These are phyloP conservation scores for Mola mola DNA, from an alignment of 2,113 vertebrate species.

Conservation along the genomic window DNA sequence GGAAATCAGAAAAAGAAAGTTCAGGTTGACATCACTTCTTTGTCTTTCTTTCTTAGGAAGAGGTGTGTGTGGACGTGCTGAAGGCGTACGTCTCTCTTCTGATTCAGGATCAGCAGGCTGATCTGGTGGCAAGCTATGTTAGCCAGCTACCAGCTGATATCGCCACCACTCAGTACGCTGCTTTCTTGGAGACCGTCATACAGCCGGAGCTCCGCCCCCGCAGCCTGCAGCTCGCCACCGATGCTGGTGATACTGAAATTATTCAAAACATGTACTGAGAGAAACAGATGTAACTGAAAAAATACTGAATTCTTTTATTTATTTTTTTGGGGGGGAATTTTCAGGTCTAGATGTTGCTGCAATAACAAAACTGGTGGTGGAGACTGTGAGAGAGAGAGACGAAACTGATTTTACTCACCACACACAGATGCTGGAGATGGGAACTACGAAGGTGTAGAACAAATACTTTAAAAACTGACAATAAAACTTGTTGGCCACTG, in stretches of 20 bases:
- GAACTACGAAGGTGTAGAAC: constrained; percentile 69
- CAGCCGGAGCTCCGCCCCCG: constrained; percentile 88
- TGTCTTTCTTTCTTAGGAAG: constrained; percentile 79
- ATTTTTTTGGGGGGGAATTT: too few relatives aligned
- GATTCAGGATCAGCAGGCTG: constrained; percentile 87
- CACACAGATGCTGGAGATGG: constrained; percentile 61
- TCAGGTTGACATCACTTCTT: too few relatives aligned
- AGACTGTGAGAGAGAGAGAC: constrained; percentile 88
- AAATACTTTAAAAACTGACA: too few relatives aligned
- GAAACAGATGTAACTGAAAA: too few relatives aligned
- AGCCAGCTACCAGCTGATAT: constrained; percentile 89
- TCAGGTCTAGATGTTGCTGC: constrained; percentile 79
- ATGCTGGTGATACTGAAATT: constrained; percentile 84
- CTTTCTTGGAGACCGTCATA: constrained; percentile 90
- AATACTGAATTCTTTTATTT: constrained; percentile 32
- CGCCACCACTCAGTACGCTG: constrained; percentile 88
- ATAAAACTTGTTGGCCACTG: too few relatives aligned
- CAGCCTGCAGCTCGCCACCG: constrained; percentile 90
- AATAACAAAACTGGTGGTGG: constrained; percentile 92
- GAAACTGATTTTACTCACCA: constrained; percentile 58
- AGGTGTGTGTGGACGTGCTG: constrained; percentile 88
- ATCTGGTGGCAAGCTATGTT: constrained; percentile 93
- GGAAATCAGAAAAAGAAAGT: too few relatives aligned
- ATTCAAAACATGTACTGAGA: rapidly evolving
- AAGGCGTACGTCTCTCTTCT: constrained; percentile 88